A percentile compares a stretch with the other conserved stretches of the same genome.
These are phyloP conservation scores for Hemibagrus wyckioides DNA, from an alignment of 2,113 vertebrate genomes.

Conservation along the genomic window DNA sequence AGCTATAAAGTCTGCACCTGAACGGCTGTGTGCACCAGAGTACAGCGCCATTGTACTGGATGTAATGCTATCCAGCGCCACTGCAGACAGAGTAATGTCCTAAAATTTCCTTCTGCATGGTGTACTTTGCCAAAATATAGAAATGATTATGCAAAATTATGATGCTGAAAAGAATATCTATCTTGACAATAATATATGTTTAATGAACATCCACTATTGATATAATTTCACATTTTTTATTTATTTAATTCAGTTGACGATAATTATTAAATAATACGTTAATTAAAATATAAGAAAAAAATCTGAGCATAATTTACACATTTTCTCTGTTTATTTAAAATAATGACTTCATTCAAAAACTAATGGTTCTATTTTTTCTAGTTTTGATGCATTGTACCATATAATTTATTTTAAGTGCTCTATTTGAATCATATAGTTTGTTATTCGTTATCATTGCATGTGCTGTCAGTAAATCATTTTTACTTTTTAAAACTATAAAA, in stretches of 20 bases:
- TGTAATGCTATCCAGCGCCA: conserved; percentile 82
- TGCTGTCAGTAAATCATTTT: neutral
- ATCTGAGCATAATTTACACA: neutral
- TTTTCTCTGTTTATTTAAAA: neutral
- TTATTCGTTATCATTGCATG: neutral
- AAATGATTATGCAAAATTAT: neutral
- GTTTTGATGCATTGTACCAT: neutral
- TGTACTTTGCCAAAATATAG: neutral
- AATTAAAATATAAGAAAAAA: neutral
- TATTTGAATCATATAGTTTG: neutral
- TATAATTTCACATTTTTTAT: neutral
- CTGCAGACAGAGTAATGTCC: conserved; percentile 87
- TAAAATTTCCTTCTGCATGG: neutral
- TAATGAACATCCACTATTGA: neutral
- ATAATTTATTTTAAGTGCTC: neutral
- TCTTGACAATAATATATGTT: neutral
- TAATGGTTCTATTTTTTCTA: neutral
- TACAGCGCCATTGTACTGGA: conserved; percentile 81
- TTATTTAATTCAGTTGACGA: neutral
- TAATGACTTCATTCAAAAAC: neutral
- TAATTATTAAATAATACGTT: neutral
- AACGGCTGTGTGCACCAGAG: conserved; percentile 81
- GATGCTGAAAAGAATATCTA: neutral
- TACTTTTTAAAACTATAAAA: neutral
- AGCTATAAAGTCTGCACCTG: conserved; percentile 82